A percentile compares a stretch with the other conserved stretches of the same genome.
phyloP scores from a whole-genome alignment of 53 echinoderm and acorn worm species.

The Stichopus horrens region DNA sequence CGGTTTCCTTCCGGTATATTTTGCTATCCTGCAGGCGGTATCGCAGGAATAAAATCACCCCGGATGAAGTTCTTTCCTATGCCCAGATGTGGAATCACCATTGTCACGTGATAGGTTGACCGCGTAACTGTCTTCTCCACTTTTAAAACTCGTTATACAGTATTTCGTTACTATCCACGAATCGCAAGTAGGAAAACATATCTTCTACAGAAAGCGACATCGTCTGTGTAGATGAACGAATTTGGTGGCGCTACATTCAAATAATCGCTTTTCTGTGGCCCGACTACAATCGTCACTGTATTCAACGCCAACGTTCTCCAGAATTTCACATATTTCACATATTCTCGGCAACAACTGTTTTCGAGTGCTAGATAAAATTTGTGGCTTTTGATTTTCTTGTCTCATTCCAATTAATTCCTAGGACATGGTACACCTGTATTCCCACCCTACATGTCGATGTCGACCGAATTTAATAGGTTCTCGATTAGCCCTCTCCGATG shows the following conservation, averaged over 20 bases:
- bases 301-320: slow-evolving; percentile 23
- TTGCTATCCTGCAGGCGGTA: slow-evolving; percentile 18
- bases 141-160: slow-evolving; percentile 17
- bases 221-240: slow-evolving; percentile 44
- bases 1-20: neutral
- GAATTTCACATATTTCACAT: slow-evolving; percentile 21
- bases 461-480: neutral
- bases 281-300: slow-evolving; percentile 29
- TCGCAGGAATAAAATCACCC: slow-evolving; percentile 34
- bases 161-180: slow-evolving; percentile 17
- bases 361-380: slow-evolving; percentile 43
- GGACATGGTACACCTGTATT: neutral
- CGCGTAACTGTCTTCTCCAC: slow-evolving; percentile 15
- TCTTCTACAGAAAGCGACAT: neutral
- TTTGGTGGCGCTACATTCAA: slow-evolving; percentile 37
- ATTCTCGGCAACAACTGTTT: slow-evolving; percentile 35
- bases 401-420: neutral
- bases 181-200: slow-evolving; percentile 6
- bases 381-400: slow-evolving; percentile 8
- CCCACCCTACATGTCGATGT: slow-evolving; percentile 13
- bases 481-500: neutral
- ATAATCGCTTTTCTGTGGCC: slow-evolving; percentile 18
- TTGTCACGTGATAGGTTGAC: neutral
- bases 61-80: neutral
- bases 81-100: neutral